These are phyloP conservation scores for Pseudonaja textilis DNA, from an alignment of 2,113 vertebrate genomes.

Conservation along the genomic window DNA sequence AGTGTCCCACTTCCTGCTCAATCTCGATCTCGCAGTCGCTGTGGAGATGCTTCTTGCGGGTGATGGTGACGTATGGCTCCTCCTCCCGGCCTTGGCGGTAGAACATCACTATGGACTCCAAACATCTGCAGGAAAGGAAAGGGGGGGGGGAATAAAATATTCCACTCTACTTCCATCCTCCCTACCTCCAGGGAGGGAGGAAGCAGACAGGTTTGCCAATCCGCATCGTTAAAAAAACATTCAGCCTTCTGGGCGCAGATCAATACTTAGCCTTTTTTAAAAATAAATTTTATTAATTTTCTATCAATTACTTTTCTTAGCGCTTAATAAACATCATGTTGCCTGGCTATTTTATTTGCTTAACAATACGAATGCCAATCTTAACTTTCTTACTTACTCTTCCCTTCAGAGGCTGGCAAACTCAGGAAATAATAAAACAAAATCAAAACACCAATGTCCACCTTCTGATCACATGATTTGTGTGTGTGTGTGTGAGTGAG, in stretches of 20 bases:
- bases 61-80: slow-evolving; percentile 77
- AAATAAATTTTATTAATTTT: too few species aligned
- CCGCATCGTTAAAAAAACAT: background rate
- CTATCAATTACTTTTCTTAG: too few species aligned
- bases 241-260: background rate
- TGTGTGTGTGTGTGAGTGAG: too few species aligned
- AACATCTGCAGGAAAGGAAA: slow-evolving; percentile 76
- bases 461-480: too few species aligned
- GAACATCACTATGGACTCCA: slow-evolving; percentile 89
- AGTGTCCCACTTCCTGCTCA: slow-evolving; percentile 91
- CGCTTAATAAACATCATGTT: too few species aligned
- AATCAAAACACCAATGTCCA: too few species aligned
- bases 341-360: too few species aligned
- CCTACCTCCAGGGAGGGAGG: too few species aligned
- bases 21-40: slow-evolving; percentile 73
- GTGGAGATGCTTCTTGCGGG: slow-evolving; percentile 84
- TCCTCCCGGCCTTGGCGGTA: slow-evolving; percentile 80
- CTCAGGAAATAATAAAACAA: too few species aligned
- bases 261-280: background rate
- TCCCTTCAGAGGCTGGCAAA: too few species aligned
- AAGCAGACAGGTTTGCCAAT: background rate
- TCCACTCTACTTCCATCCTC: background rate
- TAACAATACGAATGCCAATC: too few species aligned
- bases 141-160: background rate
- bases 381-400: too few species aligned